Conservation (phyloP, 2,888 invertebrate species). For the Eueremaeus valkanovi region DNA sequence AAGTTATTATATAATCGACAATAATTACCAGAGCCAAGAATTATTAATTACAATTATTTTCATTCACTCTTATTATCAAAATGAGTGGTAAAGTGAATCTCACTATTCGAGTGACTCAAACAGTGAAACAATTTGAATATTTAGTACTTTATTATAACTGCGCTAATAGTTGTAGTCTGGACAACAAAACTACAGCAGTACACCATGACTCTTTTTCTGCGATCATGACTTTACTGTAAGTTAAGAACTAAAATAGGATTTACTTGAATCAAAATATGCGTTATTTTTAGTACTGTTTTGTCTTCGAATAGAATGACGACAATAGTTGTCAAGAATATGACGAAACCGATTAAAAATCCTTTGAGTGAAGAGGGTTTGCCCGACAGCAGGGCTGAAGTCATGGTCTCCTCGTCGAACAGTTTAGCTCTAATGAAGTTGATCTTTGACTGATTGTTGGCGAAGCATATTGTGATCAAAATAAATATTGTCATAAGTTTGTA, state of each 20-base stretch:
- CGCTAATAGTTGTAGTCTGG: too few species aligned
- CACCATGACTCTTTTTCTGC: conserved; percentile 27
- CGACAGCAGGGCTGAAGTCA: conserved; percentile 9
- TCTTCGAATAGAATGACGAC: conserved; percentile 37
- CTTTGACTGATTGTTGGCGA: conserved; percentile 39
- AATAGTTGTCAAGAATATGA: conserved; percentile 29
- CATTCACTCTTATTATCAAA: too few species aligned
- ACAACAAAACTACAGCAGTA: too few species aligned
- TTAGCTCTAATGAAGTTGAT: conserved; percentile 35
- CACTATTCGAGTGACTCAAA: too few species aligned
- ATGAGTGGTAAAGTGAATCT: too few species aligned
- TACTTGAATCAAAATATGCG: conserved; percentile 40
- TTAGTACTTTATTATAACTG: too few species aligned
- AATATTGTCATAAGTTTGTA: conserved; percentile 41
- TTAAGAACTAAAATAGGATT: not conserved
- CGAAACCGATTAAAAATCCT: conserved; percentile 40
- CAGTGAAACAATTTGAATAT: too few species aligned
- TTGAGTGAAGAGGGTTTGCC: conserved; percentile 30
- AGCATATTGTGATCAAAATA: conserved; percentile 42
- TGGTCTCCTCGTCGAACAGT: conserved; percentile 33
- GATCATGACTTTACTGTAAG: not conserved
- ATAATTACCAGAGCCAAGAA: too few species aligned
- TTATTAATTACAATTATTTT: too few species aligned
- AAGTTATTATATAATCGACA: too few species aligned
- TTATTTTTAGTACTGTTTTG: not conserved